Evolutionary conservation across 35 echinoderm and acorn worm genomes (phyloP), one percentile per base, ranked within the genome.

Genomic region (Nesometra sesokonis): DNA sequence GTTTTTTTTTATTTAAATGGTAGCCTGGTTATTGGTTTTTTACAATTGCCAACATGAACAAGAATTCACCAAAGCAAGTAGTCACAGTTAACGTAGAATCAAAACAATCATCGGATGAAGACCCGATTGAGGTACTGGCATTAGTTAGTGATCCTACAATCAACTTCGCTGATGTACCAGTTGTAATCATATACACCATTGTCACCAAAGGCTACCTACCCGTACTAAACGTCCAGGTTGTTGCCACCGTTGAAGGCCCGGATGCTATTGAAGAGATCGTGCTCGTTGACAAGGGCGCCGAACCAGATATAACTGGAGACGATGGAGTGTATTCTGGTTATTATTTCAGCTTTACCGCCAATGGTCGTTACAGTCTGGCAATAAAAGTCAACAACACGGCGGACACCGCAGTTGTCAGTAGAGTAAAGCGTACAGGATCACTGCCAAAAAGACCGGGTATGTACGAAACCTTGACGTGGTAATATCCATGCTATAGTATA

Each of bases 301-400:
- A 84, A 21, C 76, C 91, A 30, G 91, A 93, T 67, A 86, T 93
- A 1, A 89, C 87, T 9, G 87, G 86, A 47, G 80, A 93, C 76
- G 91, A 93, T 43, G 91, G 91, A 33, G 77, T 93, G 29, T 93
- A 93, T 57, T 93, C 91, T 0, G 52, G 88, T 11, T 90, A 82
- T 80, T 93, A 86, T 36, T 67, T 86, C 8, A 46, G 89, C 4
- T 82, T 93, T 37, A 84, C 88, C 0, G 78, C 23, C 11, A 84
- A 86, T 29, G 91, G 91, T 33, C 81, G 79, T 27, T 93, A 93
- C 38, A 84, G 91, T 32, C 31, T 93, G 43, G 85, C 80, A 80
- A 85, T 93, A 33, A 57, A 57, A 30, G 91, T 93, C 21, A 80
- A 80, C 57, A 93, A 93, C 36, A 33, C 86, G 15, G 89, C 37